Evolutionary conservation across 2,113 vertebrate species (phyloP).

Genomic region (Pandion haliaetus): DNA sequence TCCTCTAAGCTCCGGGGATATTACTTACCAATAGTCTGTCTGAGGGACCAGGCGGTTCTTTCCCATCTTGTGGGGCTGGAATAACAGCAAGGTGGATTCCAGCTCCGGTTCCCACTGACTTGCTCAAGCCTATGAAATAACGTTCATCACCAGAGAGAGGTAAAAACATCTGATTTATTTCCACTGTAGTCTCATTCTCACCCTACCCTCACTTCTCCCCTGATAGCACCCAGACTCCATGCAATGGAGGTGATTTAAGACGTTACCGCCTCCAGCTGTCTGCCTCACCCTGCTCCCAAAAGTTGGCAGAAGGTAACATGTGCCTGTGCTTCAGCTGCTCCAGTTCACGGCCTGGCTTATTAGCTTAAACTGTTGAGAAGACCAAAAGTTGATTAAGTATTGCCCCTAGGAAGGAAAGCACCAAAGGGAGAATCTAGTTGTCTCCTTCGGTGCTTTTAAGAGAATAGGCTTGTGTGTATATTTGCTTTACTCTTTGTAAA

Average conservation of each 20-base stretch:
- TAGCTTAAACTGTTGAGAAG: background rate
- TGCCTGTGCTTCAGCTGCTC: background rate
- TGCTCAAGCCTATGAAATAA: background rate
- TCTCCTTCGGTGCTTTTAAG: background rate
- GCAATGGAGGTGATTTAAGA: background rate
- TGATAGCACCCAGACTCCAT: background rate
- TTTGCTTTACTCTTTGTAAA: background rate
- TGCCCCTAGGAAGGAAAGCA: slow-evolving; percentile 17
- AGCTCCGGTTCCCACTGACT: background rate
- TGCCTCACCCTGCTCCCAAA: background rate
- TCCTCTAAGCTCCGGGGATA: background rate
- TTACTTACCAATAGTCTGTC: background rate
- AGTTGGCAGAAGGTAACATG: background rate
- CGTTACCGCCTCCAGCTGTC: background rate
- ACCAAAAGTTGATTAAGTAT: background rate
- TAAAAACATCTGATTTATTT: background rate
- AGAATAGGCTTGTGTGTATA: background rate
- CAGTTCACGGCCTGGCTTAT: background rate
- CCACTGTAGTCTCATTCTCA: background rate
- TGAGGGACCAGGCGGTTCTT: background rate
- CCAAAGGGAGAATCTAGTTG: background rate
- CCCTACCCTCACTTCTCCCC: background rate
- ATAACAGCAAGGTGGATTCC: background rate
- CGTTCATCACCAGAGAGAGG: background rate
- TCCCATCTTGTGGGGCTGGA: background rate